These are phyloP conservation scores for Papilio protenor DNA, from an alignment of 2,888 invertebrate species.

Conservation along the genomic window DNA sequence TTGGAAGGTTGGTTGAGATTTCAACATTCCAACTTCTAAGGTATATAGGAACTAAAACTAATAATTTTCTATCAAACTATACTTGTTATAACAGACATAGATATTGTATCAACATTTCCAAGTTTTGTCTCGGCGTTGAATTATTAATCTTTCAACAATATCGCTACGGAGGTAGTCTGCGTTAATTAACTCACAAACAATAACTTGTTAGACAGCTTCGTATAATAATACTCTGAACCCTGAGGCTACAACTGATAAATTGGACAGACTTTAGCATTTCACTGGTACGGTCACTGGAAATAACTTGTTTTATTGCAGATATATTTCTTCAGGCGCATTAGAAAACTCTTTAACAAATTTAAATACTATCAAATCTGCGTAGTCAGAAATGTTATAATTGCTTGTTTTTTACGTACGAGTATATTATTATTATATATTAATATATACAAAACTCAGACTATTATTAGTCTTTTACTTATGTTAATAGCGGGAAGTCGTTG, in stretches of 20 bases:
- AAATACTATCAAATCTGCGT: not conserved
- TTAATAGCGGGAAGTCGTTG: too few species aligned
- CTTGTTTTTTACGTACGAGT: too few species aligned
- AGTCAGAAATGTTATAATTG: too few species aligned
- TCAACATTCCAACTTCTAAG: not conserved
- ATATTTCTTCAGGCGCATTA: too few species aligned
- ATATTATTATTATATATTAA: too few species aligned
- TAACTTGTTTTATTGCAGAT: not conserved
- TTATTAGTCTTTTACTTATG: too few species aligned
- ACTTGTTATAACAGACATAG: not conserved
- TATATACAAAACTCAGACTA: too few species aligned
- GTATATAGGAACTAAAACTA: too few species aligned
- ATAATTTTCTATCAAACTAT: not conserved
- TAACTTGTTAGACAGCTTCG: constrained; percentile 5
- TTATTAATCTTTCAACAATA: constrained; percentile 15
- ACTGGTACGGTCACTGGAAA: not conserved
- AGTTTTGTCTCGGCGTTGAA: not conserved
- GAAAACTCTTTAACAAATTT: too few species aligned
- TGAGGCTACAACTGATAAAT: constrained; percentile 6
- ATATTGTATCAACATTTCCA: not conserved
- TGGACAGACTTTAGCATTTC: not conserved
- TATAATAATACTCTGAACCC: constrained; percentile 6
- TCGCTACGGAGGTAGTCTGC: not conserved
- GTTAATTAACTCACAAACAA: constrained; percentile 28
- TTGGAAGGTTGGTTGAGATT: not conserved